Conservation (phyloP, 2,888 invertebrate genomes). For the Cremastinae sp. region DNA sequence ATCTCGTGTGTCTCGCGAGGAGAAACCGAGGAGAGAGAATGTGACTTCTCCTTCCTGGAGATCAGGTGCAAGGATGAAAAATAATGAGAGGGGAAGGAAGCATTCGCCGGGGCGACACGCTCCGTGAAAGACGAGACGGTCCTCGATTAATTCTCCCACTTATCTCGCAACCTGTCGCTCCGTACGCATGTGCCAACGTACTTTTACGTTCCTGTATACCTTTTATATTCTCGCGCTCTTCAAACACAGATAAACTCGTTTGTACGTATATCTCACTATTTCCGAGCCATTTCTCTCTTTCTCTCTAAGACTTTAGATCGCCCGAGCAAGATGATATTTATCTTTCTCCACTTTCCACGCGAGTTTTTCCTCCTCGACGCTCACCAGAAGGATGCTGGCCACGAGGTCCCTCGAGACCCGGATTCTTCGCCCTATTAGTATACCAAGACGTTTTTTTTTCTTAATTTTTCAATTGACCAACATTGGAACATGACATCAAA, state of each 20-base stretch:
- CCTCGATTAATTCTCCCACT: constrained; percentile 52
- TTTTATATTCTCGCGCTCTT: no score
- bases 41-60: constrained; percentile 54
- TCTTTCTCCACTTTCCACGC: constrained; percentile 47
- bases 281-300: constrained; percentile 14
- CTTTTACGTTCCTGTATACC: neutral
- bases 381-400: no score
- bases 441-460: no score
- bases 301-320: constrained; percentile 7
- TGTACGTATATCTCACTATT: constrained; percentile 15
- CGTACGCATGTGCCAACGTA: neutral
- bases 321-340: constrained; percentile 28
- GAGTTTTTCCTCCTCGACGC: no score
- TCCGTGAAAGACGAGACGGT: constrained; percentile 13
- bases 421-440: no score
- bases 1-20: constrained; percentile 25
- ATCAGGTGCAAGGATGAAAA: constrained; percentile 43
- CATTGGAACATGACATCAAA: no score
- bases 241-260: neutral
- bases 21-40: constrained; percentile 33
- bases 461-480: no score
- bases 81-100: constrained; percentile 38
- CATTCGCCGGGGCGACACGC: constrained; percentile 12
- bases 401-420: no score
- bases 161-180: constrained; percentile 32